Evolutionary conservation across 30 jellyfish, hydroid and myxozoan genomes (phyloP), one percentile per base, ranked within the genome.

Genomic region (Hydractinia echinata): DNA sequence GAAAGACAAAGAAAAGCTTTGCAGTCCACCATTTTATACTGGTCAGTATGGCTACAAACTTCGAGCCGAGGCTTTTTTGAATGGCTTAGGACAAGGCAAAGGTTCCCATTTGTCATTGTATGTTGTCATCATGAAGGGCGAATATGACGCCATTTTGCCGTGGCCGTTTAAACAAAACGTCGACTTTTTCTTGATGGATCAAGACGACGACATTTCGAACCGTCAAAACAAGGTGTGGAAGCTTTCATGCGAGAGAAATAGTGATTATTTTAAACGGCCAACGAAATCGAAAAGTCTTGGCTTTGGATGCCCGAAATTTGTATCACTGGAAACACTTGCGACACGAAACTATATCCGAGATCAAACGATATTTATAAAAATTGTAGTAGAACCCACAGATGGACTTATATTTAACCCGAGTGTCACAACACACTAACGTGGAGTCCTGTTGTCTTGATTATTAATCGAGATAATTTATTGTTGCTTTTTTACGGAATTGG

Each of bases 131-230:
- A 92, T 92, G 98, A 92, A 92, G 85, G 98, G 98, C 1, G 98
- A 92, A 52, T 92, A 85, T 74, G 98, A 92, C 69, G 98, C 98
- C 39, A 92, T 92, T n/a, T 87, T 92, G 76, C 98, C 98, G 20
- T 92, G 98, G 98, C 98, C 98, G 20, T 92, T 92, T 76, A 89
- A 87, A 73, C 98, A 92, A 66, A 87, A 89, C 30, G 98, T 92
- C 39, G 98, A 92, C 64, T 92, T 92, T 76, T 76, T 92, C 11
- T 72, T 92, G 77, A 92, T 92, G 44, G 98, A 92, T 51, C 98
- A 92, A 83, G 98, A 92, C 76, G 95, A 86, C 53, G 96, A 92
- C 6, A 92, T 91, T 5, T 64, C 77, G 52, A 83, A 79, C 81
- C 96, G 95, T 16, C 96, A 86, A 67, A 92, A 92, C 70, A 92